Evolutionary conservation across 2,113 vertebrate genomes (phyloP).

Genomic region (Pelmatolapia mariae): DNA sequence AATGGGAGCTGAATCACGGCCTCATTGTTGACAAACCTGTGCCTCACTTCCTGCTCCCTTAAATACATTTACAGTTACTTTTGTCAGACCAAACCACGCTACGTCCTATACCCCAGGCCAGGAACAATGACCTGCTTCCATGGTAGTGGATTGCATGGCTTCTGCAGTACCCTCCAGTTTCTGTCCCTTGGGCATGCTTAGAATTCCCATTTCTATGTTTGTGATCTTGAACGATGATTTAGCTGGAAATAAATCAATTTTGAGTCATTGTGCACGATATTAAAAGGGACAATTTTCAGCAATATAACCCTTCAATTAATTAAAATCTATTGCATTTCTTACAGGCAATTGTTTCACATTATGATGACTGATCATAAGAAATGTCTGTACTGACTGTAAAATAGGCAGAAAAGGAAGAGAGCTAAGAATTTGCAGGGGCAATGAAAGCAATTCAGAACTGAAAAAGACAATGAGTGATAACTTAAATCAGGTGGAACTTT

Average conservation of each 20-base stretch:
- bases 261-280: not conserved
- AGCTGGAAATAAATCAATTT: not conserved
- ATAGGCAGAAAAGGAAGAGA: not conserved
- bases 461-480: not conserved
- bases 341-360: not conserved
- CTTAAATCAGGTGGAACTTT: not conserved
- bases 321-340: not conserved
- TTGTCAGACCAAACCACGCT: not conserved
- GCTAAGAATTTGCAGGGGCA: not conserved
- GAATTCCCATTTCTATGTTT: not conserved
- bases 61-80: not conserved
- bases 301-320: not conserved
- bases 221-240: not conserved
- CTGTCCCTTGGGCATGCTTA: not conserved
- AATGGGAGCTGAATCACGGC: accelerated
- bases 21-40: not conserved
- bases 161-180: no score
- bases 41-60: not conserved
- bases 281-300: not conserved
- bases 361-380: not conserved
- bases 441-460: not conserved
- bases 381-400: not conserved
- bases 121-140: not conserved
- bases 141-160: not conserved
- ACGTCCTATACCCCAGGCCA: not conserved